A percentile compares a stretch with the other conserved stretches of the same genome.
phyloP scores from a whole-genome alignment of 2,888 invertebrate genomes.

The Margaritifera margaritifera region DNA sequence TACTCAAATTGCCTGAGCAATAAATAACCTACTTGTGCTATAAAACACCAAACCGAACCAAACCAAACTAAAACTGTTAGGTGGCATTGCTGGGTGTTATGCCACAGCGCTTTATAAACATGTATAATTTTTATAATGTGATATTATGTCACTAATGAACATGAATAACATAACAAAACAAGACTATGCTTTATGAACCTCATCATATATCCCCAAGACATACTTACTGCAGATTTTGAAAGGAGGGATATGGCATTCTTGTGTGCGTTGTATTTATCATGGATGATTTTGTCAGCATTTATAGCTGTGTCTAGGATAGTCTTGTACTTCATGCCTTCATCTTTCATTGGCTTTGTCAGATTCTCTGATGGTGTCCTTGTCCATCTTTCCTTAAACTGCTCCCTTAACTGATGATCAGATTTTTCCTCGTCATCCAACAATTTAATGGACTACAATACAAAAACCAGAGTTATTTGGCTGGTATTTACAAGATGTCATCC shows the following conservation, averaged over 20 bases:
- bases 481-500: neutral
- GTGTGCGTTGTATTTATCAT: constrained; percentile 87
- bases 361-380: constrained; percentile 88
- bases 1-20: no score
- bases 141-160: no score
- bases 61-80: no score
- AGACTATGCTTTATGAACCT: neutral
- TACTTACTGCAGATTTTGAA: constrained; percentile 79
- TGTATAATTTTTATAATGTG: no score
- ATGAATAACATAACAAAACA: neutral
- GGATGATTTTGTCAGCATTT: constrained; percentile 85
- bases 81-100: no score
- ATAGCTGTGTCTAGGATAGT: constrained; percentile 91
- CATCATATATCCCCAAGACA: neutral
- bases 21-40: no score
- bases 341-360: constrained; percentile 86
- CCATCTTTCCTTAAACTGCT: constrained; percentile 96
- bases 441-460: constrained; percentile 67
- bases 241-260: constrained; percentile 86
- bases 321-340: constrained; percentile 93
- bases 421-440: constrained; percentile 92
- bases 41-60: no score
- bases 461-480: constrained; percentile 21
- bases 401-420: constrained; percentile 88
- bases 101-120: no score